Percentiles rank a stretch among this genome's conserved stretches.
phyloP scores from a whole-genome alignment of 1,140 invertebrate species.

The Drosophila willistoni region DNA sequence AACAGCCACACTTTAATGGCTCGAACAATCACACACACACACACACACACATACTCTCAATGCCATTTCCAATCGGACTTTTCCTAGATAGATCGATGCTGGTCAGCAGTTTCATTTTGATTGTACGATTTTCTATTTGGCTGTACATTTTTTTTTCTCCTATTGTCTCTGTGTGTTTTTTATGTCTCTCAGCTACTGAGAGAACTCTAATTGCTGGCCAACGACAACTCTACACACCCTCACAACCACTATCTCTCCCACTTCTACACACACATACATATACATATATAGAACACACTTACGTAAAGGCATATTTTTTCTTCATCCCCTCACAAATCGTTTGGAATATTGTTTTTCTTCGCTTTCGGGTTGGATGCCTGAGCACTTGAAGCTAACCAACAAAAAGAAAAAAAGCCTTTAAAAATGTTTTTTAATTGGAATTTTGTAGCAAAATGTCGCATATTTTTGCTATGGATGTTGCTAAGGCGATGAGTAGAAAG shows the following conservation, averaged over 20 bases:
- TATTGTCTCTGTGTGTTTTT: conserved; percentile 35
- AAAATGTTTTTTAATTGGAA: conserved; percentile 71
- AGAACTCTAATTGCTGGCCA: conserved; percentile 75
- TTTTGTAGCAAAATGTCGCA: conserved; percentile 72
- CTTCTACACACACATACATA: not conserved
- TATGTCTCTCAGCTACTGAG: conserved; percentile 49
- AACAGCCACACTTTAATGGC: conserved; percentile 66
- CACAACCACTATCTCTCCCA: not conserved
- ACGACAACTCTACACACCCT: conserved; percentile 21
- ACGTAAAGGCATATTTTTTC: conserved; percentile 43
- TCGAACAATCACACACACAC: conserved; percentile 24
- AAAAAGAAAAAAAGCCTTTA: conserved; percentile 18
- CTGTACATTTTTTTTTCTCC: conserved; percentile 56
- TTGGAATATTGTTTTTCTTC: conserved; percentile 69
- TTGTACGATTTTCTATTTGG: conserved; percentile 74
- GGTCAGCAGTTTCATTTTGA: conserved; percentile 78
- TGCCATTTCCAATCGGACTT: conserved; percentile 41
- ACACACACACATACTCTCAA: conserved; percentile 37
- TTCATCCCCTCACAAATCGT: conserved; percentile 60
- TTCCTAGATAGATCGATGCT: conserved; percentile 50
- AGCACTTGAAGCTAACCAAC: conserved; percentile 15
- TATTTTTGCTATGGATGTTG: conserved; percentile 55
- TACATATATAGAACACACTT: conserved; percentile 33
- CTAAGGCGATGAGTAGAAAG: conserved; percentile 14
- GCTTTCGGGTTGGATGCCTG: not conserved